A percentile compares a stretch with the other conserved stretches of the same genome.
Evolutionary conservation across 2,888 invertebrate genomes (phyloP).

Genomic region (Andrena praecox): DNA sequence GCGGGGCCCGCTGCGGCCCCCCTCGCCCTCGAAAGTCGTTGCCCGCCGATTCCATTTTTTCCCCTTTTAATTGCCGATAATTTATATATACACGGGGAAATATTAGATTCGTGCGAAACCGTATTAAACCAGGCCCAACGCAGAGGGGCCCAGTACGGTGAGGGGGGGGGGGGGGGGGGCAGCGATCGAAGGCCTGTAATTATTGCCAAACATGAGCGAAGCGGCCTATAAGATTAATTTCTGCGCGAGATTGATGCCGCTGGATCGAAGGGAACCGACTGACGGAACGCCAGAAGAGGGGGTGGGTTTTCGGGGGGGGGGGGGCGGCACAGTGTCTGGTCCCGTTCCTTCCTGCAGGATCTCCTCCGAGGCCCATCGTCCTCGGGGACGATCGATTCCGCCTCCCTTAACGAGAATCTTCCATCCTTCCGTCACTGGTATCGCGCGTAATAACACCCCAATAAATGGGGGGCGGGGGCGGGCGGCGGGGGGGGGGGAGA

Average conservation of each 20-base stretch:
- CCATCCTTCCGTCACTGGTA: slow-evolving; percentile 83
- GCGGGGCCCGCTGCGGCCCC: slow-evolving; percentile 14
- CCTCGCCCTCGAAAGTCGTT: slow-evolving; percentile 11
- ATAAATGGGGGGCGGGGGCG: background rate
- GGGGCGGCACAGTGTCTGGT: slow-evolving; percentile 20
- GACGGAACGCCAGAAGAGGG: slow-evolving; percentile 59
- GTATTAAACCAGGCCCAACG: slow-evolving; percentile 79
- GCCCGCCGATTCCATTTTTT: slow-evolving; percentile 70
- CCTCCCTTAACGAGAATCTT: slow-evolving; percentile 84
- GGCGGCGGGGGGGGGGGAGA: no score
- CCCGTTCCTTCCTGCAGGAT: slow-evolving; percentile 31
- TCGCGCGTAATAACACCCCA: slow-evolving; percentile 81
- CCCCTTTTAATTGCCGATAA: slow-evolving; percentile 84
- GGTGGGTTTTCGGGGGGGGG: slow-evolving; percentile 55
- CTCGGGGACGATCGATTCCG: slow-evolving; percentile 78
- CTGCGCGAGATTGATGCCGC: slow-evolving; percentile 84
- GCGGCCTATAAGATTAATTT: slow-evolving; percentile 83
- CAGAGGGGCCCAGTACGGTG: slow-evolving; percentile 24
- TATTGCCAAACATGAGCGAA: slow-evolving; percentile 85
- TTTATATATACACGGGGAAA: slow-evolving; percentile 83
- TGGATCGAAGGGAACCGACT: slow-evolving; percentile 80
- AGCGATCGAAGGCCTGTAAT: slow-evolving; percentile 82
- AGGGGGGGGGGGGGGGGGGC: slow-evolving; percentile 50
- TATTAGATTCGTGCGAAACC: slow-evolving; percentile 85
- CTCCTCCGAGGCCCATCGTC: no score